phyloP scores from a whole-genome alignment of 2,797 vertebrate genomes.

The Esox masquinongy region DNA sequence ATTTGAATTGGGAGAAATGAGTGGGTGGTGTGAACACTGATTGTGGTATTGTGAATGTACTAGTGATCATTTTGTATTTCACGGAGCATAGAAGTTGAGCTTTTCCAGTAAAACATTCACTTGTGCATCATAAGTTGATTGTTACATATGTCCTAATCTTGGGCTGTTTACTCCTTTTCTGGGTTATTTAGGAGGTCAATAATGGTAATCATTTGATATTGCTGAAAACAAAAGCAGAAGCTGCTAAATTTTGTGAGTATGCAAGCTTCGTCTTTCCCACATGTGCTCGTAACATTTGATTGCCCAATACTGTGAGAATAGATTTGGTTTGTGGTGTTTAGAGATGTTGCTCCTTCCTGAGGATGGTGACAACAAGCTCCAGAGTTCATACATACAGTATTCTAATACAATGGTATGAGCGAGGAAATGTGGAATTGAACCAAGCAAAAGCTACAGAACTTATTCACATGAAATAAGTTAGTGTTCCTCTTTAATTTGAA shows the following conservation, averaged over 20 bases:
- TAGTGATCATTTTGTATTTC: constrained; percentile 27
- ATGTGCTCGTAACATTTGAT: neutral
- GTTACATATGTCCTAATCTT: constrained; percentile 27
- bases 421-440: neutral
- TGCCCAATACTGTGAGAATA: neutral
- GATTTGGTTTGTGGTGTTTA: neutral
- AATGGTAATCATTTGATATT: neutral
- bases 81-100: constrained; percentile 19
- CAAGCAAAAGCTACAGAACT: neutral
- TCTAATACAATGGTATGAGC: constrained; percentile 28
- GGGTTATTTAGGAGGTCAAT: neutral
- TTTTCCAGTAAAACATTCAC: neutral
- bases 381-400: constrained; percentile 48
- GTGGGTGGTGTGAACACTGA: constrained; percentile 15
- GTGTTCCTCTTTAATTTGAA: constrained; percentile 1
- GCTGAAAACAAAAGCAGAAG: neutral
- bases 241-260: neutral
- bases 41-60: constrained; percentile 17
- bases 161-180: neutral
- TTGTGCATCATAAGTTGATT: constrained; percentile 37
- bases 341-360: neutral
- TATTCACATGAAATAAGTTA: neutral
- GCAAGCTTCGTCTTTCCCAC: neutral
- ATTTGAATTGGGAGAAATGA: constrained; percentile 12
- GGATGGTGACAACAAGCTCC: constrained; percentile 43